Percentiles rank a stretch among this genome's conserved stretches.
Conservation (phyloP, 1,140 invertebrate species). For the Conopomorpha cramerella region DNA sequence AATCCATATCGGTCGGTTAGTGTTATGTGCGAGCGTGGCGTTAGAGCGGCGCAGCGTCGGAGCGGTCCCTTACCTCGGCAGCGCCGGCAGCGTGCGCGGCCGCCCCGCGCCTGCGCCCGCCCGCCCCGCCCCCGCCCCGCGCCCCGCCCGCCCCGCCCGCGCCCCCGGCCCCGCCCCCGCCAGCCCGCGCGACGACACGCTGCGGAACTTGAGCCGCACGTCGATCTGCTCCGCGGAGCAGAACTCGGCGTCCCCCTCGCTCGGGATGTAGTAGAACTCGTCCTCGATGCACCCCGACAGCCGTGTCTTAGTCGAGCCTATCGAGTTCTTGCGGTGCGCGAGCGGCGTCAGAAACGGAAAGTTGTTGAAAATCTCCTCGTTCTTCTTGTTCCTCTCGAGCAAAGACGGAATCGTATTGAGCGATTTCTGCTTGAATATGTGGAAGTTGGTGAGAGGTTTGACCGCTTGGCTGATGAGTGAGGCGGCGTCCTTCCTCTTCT, state of each 20-base stretch:
- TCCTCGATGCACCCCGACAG: slow-evolving; percentile 48
- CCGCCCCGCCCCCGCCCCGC: slow-evolving; percentile 15
- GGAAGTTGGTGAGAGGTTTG: slow-evolving; percentile 48
- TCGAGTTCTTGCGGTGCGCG: slow-evolving; percentile 50
- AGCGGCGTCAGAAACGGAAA: slow-evolving; percentile 58
- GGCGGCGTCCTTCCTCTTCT: slow-evolving; percentile 31
- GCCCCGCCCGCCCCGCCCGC: not conserved
- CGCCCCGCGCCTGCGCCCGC: slow-evolving; percentile 13
- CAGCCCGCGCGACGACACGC: too few species aligned
- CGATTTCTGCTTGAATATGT: slow-evolving; percentile 55
- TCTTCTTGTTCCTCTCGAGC: slow-evolving; percentile 24
- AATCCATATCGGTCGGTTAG: too few species aligned
- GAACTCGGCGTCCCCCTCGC: too few species aligned
- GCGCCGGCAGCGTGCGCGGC: slow-evolving; percentile 16
- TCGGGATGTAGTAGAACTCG: slow-evolving; percentile 49
- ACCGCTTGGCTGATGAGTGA: slow-evolving; percentile 31
- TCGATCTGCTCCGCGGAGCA: slow-evolving; percentile 16
- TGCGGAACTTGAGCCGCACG: slow-evolving; percentile 20
- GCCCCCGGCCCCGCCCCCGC: too few species aligned
- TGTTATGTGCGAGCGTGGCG: too few species aligned
- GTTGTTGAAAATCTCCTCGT: slow-evolving; percentile 52
- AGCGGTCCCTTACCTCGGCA: too few species aligned
- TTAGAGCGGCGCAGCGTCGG: too few species aligned
- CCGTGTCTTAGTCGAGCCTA: too few species aligned
- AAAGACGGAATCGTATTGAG: slow-evolving; percentile 51